Conservation (phyloP, 2,888 invertebrate genomes). For the Drosophila anceps region DNA sequence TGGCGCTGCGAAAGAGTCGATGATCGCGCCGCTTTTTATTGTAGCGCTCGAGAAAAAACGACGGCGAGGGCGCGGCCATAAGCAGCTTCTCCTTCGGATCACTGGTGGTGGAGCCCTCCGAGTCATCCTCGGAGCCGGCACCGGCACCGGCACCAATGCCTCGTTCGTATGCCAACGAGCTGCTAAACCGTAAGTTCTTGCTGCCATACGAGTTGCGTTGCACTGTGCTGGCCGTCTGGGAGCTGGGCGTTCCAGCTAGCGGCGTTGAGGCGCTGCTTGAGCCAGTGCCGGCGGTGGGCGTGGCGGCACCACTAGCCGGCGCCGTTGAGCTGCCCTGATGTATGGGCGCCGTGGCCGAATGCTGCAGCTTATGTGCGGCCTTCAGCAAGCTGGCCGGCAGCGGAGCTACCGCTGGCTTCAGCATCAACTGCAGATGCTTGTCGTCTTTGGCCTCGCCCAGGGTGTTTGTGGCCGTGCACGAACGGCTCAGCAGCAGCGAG, state of each 20-base stretch:
- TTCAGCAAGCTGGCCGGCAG: slow-evolving; percentile 61
- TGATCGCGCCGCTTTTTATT: slow-evolving; percentile 85
- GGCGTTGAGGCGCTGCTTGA: slow-evolving; percentile 48
- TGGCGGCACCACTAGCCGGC: slow-evolving; percentile 76
- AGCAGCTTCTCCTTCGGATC: slow-evolving; percentile 84
- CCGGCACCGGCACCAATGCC: slow-evolving; percentile 16
- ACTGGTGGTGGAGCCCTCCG: slow-evolving; percentile 84
- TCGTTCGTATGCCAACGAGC: slow-evolving; percentile 79
- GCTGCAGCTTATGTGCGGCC: slow-evolving; percentile 79
- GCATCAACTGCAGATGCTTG: slow-evolving; percentile 37
- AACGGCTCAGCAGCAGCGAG: slow-evolving; percentile 76
- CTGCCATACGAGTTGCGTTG: slow-evolving; percentile 66
- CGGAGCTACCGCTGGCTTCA: slow-evolving; percentile 53
- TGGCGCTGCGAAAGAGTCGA: slow-evolving; percentile 85
- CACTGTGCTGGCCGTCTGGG: slow-evolving; percentile 31
- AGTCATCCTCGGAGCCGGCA: slow-evolving; percentile 82
- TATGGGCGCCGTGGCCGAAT: slow-evolving; percentile 82
- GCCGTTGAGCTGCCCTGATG: slow-evolving; percentile 68
- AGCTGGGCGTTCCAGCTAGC: slow-evolving; percentile 42
- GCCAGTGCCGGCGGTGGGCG: slow-evolving; percentile 68
- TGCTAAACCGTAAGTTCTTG: slow-evolving; percentile 81
- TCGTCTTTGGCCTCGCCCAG: slow-evolving; percentile 57
- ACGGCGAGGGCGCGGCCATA: slow-evolving; percentile 79
- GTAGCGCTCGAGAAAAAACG: slow-evolving; percentile 85
- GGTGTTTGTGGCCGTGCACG: slow-evolving; percentile 75